Evolutionary conservation across 2,113 vertebrate genomes (phyloP).

Genomic region (Ctenodactylus gundi): DNA sequence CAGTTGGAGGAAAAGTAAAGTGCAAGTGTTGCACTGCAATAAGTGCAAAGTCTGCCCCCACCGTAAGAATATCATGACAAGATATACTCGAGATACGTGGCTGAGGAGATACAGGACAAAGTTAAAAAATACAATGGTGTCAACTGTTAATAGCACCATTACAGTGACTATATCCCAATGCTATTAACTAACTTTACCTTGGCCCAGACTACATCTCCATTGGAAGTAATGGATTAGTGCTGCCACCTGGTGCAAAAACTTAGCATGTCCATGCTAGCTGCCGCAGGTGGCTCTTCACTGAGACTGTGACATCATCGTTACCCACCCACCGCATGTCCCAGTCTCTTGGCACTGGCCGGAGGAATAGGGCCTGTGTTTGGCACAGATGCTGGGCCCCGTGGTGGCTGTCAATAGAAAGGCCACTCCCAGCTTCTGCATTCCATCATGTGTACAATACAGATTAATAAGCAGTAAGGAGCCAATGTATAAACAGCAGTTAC

Average conservation of each 20-base stretch:
- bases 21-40: conserved; percentile 88
- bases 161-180: conserved; percentile 79
- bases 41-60: conserved; percentile 91
- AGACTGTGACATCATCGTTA: conserved; percentile 12
- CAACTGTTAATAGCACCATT: conserved; percentile 81
- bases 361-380: conserved; percentile 77
- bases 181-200: conserved; percentile 69
- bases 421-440: conserved; percentile 80
- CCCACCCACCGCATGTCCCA: conserved; percentile 69
- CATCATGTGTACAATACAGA: conserved; percentile 90
- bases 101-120: conserved; percentile 82
- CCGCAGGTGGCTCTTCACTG: conserved; percentile 47
- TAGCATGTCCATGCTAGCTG: neutral
- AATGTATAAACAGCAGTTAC: conserved; percentile 91
- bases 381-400: conserved; percentile 66
- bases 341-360: conserved; percentile 79
- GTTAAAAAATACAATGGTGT: conserved; percentile 82
- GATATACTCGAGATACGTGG: conserved; percentile 83
- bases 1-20: conserved; percentile 87
- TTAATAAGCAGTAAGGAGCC: conserved; percentile 93
- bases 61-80: conserved; percentile 85
- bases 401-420: conserved; percentile 74
- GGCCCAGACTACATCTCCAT: conserved; percentile 50
- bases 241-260: conserved; percentile 67
- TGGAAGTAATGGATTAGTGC: conserved; percentile 34